Percentiles rank a stretch among this genome's conserved stretches.
phyloP scores from a whole-genome alignment of 2,888 invertebrate genomes.

The Cheilosia vulpina region DNA sequence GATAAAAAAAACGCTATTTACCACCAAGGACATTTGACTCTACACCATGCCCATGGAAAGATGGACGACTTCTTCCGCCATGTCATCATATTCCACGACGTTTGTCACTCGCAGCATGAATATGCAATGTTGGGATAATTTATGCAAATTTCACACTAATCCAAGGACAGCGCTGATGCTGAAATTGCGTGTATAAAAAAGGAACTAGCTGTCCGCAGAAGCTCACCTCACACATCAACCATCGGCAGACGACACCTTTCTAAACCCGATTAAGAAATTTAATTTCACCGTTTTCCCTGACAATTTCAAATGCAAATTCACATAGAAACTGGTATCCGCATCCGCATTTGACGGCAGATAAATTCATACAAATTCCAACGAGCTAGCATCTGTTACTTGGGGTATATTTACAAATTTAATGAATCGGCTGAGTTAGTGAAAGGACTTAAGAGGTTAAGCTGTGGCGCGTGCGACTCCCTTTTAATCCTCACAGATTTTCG shows the following conservation, averaged over 20 bases:
- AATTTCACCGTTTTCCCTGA: constrained; percentile 48
- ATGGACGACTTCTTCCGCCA: constrained; percentile 7
- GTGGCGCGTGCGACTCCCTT: constrained; percentile 58
- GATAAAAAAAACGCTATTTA: constrained; percentile 40
- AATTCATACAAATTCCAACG: not conserved
- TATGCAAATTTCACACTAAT: constrained; percentile 83
- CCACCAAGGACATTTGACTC: constrained; percentile 69
- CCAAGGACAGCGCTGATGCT: constrained; percentile 76
- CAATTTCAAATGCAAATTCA: constrained; percentile 57
- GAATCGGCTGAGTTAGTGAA: constrained; percentile 51
- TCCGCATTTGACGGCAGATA: constrained; percentile 21
- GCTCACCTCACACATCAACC: constrained; percentile 37
- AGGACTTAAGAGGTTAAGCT: constrained; percentile 66
- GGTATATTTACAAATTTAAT: constrained; percentile 62
- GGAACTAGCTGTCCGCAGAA: constrained; percentile 38
- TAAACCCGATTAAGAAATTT: constrained; percentile 59
- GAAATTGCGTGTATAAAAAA: constrained; percentile 33
- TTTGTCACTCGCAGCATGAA: constrained; percentile 79
- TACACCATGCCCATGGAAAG: constrained; percentile 8
- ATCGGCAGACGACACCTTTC: constrained; percentile 30
- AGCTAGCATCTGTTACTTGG: constrained; percentile 13
- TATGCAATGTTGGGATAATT: constrained; percentile 84
- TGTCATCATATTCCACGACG: constrained; percentile 17
- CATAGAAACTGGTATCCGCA: constrained; percentile 6
- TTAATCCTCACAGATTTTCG: constrained; percentile 51